Evolutionary conservation across 2,888 invertebrate genomes (phyloP).

Genomic region (Oxytorus armatus): DNA sequence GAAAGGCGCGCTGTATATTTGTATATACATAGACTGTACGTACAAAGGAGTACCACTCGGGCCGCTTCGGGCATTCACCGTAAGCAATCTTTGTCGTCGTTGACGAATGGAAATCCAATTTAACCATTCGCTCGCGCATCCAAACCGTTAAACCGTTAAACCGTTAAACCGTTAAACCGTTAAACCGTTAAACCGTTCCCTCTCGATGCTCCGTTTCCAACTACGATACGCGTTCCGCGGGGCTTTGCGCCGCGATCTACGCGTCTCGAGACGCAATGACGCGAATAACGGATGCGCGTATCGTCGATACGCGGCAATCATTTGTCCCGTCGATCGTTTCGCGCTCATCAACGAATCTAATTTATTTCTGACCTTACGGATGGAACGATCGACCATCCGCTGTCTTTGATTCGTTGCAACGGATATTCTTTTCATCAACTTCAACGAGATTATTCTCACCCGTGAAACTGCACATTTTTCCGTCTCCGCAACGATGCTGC

Average conservation of each 20-base stretch:
- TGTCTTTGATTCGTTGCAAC: not conserved
- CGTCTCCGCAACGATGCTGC: too few species aligned
- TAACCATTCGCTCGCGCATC: conserved; percentile 51
- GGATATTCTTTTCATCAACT: not conserved
- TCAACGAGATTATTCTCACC: too few species aligned
- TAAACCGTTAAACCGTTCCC: conserved; percentile 41
- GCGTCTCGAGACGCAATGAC: conserved; percentile 25
- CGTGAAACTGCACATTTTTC: too few species aligned
- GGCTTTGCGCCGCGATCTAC: conserved; percentile 34
- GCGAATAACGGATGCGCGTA: too few species aligned
- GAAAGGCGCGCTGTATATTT: conserved; percentile 13
- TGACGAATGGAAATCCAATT: conserved; percentile 64
- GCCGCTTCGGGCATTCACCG: conserved; percentile 41
- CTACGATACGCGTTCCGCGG: conserved; percentile 14
- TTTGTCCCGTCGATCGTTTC: conserved; percentile 6
- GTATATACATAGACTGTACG: conserved; percentile 27
- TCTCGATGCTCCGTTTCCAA: conserved; percentile 39
- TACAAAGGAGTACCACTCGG: conserved; percentile 23
- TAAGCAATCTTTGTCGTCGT: conserved; percentile 58
- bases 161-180: conserved; percentile 50
- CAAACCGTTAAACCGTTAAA: conserved; percentile 51
- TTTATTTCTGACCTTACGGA: conserved; percentile 3
- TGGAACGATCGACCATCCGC: not conserved
- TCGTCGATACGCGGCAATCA: conserved; percentile 8
- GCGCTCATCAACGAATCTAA: conserved; percentile 2